Percentiles rank a stretch among this genome's conserved stretches.
Evolutionary conservation across 2,113 vertebrate species (phyloP).

Genomic region (Psophia crepitans): DNA sequence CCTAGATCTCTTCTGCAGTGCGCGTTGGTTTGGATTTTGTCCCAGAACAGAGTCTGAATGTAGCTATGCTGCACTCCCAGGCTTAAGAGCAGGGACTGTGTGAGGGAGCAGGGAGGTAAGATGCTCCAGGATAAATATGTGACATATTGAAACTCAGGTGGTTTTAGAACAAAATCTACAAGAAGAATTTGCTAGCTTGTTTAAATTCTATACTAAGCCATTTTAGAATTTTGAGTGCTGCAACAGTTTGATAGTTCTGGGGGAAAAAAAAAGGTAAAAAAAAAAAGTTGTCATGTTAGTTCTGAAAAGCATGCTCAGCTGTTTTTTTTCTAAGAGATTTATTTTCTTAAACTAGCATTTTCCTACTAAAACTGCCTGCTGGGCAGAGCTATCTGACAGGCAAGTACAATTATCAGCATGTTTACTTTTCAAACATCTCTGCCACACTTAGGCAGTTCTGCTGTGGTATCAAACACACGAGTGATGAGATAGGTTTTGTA

Average conservation of each 20-base stretch:
- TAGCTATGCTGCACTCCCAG: not conserved
- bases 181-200: not conserved
- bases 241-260: not conserved
- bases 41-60: not conserved
- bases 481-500: not conserved
- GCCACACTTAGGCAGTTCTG: not conserved
- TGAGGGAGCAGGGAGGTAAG: not conserved
- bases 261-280: not conserved
- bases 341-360: constrained; percentile 14
- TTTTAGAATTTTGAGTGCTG: not conserved
- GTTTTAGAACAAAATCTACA: not conserved
- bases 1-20: not conserved
- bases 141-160: not conserved
- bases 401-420: constrained; percentile 15
- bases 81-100: not conserved
- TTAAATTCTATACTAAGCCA: not conserved
- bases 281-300: not conserved
- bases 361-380: constrained; percentile 2
- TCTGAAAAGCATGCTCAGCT: not conserved
- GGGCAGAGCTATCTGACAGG: constrained; percentile 1
- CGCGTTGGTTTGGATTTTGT: not conserved
- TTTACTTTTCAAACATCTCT: constrained; percentile 46
- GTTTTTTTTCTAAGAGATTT: not conserved
- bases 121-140: not conserved
- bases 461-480: not conserved